Conservation (phyloP, 2,113 vertebrate species). For the Pampusana beccarii region DNA sequence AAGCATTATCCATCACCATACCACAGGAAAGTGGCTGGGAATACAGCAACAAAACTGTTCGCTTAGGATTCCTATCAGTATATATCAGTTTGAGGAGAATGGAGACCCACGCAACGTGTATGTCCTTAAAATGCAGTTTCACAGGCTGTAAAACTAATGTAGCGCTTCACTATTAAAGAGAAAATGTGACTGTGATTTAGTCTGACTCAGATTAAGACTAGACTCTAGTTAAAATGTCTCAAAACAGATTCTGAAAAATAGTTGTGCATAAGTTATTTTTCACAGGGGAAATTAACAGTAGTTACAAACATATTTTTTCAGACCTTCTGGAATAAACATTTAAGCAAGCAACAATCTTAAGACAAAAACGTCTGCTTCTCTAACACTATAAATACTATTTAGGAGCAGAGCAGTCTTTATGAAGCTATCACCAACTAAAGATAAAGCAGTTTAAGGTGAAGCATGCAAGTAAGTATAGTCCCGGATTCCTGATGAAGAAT, state of each 20-base stretch:
- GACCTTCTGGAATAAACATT: neutral
- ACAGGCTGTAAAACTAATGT: neutral
- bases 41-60: neutral
- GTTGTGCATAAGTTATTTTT: neutral
- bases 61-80: neutral
- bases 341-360: neutral
- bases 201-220: neutral
- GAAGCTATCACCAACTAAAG: neutral
- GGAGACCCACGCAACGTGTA: neutral
- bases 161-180: neutral
- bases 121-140: neutral
- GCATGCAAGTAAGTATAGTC: neutral
- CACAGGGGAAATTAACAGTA: neutral
- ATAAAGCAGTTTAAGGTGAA: neutral
- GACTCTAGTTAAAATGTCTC: neutral
- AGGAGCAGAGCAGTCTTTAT: neutral
- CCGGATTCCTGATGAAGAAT: neutral
- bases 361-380: neutral
- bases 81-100: neutral
- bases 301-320: slow-evolving; percentile 12
- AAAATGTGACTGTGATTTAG: slow-evolving; percentile 18
- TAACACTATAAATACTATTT: neutral
- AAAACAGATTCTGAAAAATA: neutral
- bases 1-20: neutral
- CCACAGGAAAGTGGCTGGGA: neutral